Evolutionary conservation across 2,113 vertebrate genomes (phyloP), one percentile per base, ranked within the genome.

Genomic region (Anolis sagrei): DNA sequence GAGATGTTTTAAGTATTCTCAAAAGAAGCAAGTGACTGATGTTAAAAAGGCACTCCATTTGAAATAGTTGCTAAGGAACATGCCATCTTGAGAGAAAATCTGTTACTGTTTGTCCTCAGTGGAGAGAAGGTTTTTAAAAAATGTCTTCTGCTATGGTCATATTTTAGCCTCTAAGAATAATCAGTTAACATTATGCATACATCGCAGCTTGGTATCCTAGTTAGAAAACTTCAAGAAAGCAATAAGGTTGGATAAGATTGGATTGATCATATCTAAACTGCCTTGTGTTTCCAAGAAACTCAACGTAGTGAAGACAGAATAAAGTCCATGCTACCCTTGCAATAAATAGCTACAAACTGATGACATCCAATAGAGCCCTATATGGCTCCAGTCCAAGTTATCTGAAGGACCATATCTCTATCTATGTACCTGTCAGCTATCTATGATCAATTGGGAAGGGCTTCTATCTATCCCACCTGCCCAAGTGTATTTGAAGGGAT

Each of bases 31-130:
- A 94, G 87, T 91, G 93, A 93, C 85, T 94, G 94, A 95, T 85
- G 91, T 92, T 54, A 93, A 95, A 94, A 95, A 93, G 85, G 93
- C 92, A 93, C 88, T 95, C 90, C 89, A 87, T 96, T 96, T 96
- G 96, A 90, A 96, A 95, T 94, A 95, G 97, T 98, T 98, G 97
- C 98, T 98, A 98, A 96, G 98, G 97, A 96, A 97, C 97, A 85
- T 90, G 92, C 81, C 88, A 85, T 92, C 93, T 91, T 89, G 36
- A 94, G 95, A 95, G 96, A 83, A 96, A 96, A 95, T 95, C 86
- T 92, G 93, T 87, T 84, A 91, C 92, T 92, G 91, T 77, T 89
- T 91, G 75, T 92, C 90, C 94, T 94, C 92, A 92, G 92, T 94
- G 94, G 84, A 88, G 90, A 75, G 94, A 62, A n/a, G 49, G 36